Evolutionary conservation across 2,113 vertebrate genomes (phyloP).

Genomic region (Hydrochoerus hydrochaeris): DNA sequence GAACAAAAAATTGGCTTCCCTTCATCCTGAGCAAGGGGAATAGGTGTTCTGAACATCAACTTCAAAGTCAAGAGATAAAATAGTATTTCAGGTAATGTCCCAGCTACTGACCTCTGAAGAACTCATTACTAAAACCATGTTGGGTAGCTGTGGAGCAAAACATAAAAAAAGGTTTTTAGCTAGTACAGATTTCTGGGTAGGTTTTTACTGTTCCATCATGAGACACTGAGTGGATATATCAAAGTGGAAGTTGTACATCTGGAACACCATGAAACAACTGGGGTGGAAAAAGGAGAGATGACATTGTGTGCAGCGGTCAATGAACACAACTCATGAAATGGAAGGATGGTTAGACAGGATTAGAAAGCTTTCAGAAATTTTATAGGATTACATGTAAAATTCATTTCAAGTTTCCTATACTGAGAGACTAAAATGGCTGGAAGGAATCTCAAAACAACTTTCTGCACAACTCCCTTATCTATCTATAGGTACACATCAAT

Average conservation of each 20-base stretch:
- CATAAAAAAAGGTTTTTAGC: not conserved
- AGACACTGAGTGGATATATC: not conserved
- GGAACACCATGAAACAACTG: constrained; percentile 40
- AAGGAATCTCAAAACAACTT: not conserved
- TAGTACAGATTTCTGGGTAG: not conserved
- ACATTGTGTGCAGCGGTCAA: not conserved
- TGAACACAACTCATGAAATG: not conserved
- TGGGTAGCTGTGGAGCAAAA: not conserved
- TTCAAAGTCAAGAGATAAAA: constrained; percentile 53
- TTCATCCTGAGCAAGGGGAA: constrained; percentile 37
- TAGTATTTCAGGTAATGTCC: not conserved
- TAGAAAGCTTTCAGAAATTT: not conserved
- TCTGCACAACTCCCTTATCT: not conserved
- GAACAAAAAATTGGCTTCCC: not conserved
- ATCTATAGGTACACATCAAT: not conserved
- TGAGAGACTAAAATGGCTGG: not conserved
- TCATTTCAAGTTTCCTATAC: not conserved
- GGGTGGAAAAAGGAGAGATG: constrained; percentile 9
- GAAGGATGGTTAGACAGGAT: accelerated
- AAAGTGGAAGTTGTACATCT: not conserved
- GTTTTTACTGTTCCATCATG: constrained; percentile 22
- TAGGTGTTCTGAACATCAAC: not conserved
- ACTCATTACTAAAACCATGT: not conserved
- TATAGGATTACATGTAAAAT: not conserved
- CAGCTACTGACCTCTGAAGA: not conserved